Conservation (phyloP, 2,888 invertebrate genomes). For the Coelinius sp. region DNA sequence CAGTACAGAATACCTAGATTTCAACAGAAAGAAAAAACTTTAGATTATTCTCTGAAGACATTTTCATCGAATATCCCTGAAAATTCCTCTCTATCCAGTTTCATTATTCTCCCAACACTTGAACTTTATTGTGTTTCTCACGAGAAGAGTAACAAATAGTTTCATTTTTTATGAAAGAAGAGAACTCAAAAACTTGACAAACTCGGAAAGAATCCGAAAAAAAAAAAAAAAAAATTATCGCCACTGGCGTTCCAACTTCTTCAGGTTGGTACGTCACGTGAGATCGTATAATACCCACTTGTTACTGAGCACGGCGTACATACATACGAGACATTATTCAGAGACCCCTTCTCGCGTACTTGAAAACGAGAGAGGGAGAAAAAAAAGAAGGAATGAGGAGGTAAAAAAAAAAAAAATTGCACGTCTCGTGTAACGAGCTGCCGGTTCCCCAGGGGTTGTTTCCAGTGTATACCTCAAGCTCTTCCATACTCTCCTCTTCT, state of each 20-base stretch:
- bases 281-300: conserved; percentile 64
- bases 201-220: conserved; percentile 10
- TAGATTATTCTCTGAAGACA: not conserved
- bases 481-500: conserved; percentile 38
- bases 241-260: conserved; percentile 40
- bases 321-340: conserved; percentile 59
- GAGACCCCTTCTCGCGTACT: conserved; percentile 38
- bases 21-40: too few relatives aligned
- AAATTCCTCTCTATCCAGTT: not conserved
- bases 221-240: conserved; percentile 38
- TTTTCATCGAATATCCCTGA: not conserved
- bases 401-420: conserved; percentile 53
- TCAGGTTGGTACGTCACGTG: conserved; percentile 33
- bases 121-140: not conserved
- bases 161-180: not conserved
- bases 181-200: conserved; percentile 14
- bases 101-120: not conserved
- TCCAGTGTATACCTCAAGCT: conserved; percentile 52
- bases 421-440: conserved; percentile 69
- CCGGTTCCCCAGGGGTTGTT: conserved; percentile 64
- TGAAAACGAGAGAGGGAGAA: conserved; percentile 38
- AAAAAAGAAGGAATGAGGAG: conserved; percentile 40
- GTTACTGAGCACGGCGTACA: conserved; percentile 57
- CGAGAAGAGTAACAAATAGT: not conserved
- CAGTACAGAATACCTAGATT: not conserved